phyloP scores from a whole-genome alignment of 2,888 invertebrate species.

The Lepidocyrtoides sp. region DNA sequence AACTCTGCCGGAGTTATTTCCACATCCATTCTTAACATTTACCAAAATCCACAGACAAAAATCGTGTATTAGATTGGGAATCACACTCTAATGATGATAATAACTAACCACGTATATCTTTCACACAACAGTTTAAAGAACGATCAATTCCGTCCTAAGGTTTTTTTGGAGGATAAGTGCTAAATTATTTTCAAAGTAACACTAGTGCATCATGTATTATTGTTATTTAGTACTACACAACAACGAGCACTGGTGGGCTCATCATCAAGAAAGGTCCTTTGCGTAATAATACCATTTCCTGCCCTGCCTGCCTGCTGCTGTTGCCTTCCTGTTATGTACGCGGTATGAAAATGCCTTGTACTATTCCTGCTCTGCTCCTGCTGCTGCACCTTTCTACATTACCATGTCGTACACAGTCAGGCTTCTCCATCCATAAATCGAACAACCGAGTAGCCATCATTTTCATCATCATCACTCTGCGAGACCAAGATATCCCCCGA shows the following conservation, averaged over 20 bases:
- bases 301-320: conserved; percentile 36
- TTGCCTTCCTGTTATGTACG: conserved; percentile 42
- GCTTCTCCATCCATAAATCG: conserved; percentile 60
- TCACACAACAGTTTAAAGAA: neutral
- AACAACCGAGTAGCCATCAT: conserved; percentile 43
- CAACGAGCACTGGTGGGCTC: neutral
- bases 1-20: conserved; percentile 68
- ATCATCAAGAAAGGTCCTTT: conserved; percentile 59
- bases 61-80: too few relatives aligned
- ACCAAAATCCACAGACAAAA: too few relatives aligned
- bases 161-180: neutral
- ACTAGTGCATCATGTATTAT: neutral
- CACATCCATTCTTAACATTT: conserved; percentile 56
- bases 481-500: conserved; percentile 67
- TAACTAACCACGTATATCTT: neutral
- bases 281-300: conserved; percentile 64
- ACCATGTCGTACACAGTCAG: conserved; percentile 31
- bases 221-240: neutral
- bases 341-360: conserved; percentile 59
- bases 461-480: conserved; percentile 1
- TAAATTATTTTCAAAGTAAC: neutral
- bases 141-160: too few relatives aligned
- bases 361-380: conserved; percentile 45
- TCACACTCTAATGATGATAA: neutral
- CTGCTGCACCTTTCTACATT: conserved; percentile 51